These are phyloP conservation scores for Smittia sp. DNA, from an alignment of 2,888 invertebrate genomes.

Conservation along the genomic window DNA sequence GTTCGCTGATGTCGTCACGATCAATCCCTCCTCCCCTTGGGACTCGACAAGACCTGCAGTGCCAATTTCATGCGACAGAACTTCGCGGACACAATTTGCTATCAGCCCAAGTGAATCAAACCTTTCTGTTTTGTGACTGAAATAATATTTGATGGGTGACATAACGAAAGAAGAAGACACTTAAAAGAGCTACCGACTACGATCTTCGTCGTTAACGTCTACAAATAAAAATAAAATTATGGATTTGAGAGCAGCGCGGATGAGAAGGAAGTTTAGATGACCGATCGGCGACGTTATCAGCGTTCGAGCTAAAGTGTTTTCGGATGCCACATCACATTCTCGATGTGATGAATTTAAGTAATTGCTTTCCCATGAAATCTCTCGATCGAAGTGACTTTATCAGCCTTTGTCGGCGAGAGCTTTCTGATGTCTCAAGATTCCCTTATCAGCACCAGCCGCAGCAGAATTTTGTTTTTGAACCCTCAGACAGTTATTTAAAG, in stretches of 20 bases:
- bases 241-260: not conserved
- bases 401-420: not conserved
- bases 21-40: too few relatives aligned
- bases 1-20: too few relatives aligned
- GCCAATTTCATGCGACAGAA: too few relatives aligned
- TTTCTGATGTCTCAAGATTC: not conserved
- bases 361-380: not conserved
- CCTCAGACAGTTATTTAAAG: not conserved
- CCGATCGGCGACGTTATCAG: not conserved
- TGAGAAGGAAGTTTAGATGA: not conserved
- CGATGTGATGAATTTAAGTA: not conserved
- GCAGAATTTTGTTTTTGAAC: not conserved
- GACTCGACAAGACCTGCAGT: too few relatives aligned
- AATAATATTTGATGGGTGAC: constrained; percentile 33
- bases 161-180: constrained; percentile 18
- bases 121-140: constrained; percentile 15
- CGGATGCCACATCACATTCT: not conserved
- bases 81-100: too few relatives aligned
- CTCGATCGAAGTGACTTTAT: not conserved
- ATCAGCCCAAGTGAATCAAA: not conserved
- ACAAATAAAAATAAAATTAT: constrained; percentile 22
- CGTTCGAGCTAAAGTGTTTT: constrained; percentile 7
- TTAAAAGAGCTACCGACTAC: constrained; percentile 26
- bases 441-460: not conserved
- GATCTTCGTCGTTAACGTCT: constrained; percentile 13